phyloP scores from a whole-genome alignment of 2,797 vertebrate species.

The Channallabes apus region DNA sequence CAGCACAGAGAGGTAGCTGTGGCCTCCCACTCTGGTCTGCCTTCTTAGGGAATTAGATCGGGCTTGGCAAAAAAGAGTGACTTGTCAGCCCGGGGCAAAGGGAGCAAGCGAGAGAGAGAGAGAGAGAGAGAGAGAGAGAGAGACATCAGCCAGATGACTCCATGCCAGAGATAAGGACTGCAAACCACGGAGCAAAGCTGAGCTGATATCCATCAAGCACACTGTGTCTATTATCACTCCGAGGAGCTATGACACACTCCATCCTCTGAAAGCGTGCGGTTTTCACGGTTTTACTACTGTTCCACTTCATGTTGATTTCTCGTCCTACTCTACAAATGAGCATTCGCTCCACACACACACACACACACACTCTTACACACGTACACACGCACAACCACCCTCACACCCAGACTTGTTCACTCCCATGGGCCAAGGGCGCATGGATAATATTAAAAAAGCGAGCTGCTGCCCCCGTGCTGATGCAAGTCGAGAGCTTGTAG shows the following conservation, averaged over 20 bases:
- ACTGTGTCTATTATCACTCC: constrained; percentile 22
- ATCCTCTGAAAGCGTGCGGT: constrained; percentile 41
- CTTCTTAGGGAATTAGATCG: constrained; percentile 45
- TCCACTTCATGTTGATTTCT: constrained; percentile 43
- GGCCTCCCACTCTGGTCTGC: constrained; percentile 36
- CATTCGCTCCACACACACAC: constrained; percentile 46
- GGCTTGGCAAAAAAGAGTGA: constrained; percentile 26
- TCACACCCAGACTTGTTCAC: constrained; percentile 25
- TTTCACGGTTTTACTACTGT: constrained; percentile 52
- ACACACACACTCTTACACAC: constrained; percentile 2
- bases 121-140: constrained; percentile 22
- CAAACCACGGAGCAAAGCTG: constrained; percentile 39
- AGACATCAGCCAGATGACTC: constrained; percentile 5
- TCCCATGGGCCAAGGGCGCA: constrained; percentile 14
- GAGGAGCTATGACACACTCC: constrained; percentile 44
- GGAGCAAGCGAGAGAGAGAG: background rate
- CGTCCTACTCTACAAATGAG: constrained; percentile 37
- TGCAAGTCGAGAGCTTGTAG: constrained; percentile 55
- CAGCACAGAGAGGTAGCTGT: constrained; percentile 61
- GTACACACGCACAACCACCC: constrained; percentile 7
- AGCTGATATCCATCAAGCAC: constrained; percentile 44
- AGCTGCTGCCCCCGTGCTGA: constrained; percentile 51
- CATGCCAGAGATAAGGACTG: constrained; percentile 31
- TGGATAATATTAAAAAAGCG: constrained; percentile 47
- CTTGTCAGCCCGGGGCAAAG: constrained; percentile 12